Percentiles rank a stretch among this genome's conserved stretches.
Evolutionary conservation across 2,888 invertebrate species (phyloP).

Genomic region (Stenichneumon culpator): DNA sequence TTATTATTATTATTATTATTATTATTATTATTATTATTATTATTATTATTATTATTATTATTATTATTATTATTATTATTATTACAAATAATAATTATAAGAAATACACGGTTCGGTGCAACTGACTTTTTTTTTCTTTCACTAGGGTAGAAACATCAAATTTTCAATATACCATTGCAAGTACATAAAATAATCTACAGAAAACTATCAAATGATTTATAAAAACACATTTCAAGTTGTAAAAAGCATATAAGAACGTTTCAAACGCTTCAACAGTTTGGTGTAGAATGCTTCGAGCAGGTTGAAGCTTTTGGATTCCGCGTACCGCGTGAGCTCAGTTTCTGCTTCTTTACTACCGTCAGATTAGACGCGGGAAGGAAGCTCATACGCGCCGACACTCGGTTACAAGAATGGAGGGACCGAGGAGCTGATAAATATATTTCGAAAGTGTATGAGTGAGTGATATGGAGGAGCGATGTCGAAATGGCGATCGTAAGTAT

Average conservation of each 20-base stretch:
- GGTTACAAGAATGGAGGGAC: constrained; percentile 17
- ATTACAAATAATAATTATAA: too few relatives aligned
- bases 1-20: not conserved
- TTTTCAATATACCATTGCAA: too few relatives aligned
- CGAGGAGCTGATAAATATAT: constrained; percentile 17
- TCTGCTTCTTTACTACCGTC: constrained; percentile 40
- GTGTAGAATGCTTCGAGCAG: not conserved
- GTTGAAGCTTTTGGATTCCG: not conserved
- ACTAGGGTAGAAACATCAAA: too few relatives aligned
- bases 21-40: not conserved
- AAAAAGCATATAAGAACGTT: too few relatives aligned
- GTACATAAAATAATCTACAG: too few relatives aligned
- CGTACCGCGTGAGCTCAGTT: constrained; percentile 9
- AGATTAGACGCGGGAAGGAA: constrained; percentile 46
- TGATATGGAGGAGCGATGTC: not conserved
- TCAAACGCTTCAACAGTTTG: not conserved
- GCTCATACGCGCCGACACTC: not conserved
- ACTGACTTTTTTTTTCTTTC: too few relatives aligned
- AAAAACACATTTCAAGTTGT: too few relatives aligned
- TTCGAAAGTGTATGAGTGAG: constrained; percentile 36
- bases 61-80: too few relatives aligned
- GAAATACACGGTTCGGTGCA: too few relatives aligned
- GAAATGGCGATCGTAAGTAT: constrained; percentile 35
- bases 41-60: too few relatives aligned
- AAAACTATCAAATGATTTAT: too few relatives aligned